Evolutionary conservation across 2,797 vertebrate genomes (phyloP), one percentile per base, ranked within the genome.

Genomic region (Myotis findleyi): DNA sequence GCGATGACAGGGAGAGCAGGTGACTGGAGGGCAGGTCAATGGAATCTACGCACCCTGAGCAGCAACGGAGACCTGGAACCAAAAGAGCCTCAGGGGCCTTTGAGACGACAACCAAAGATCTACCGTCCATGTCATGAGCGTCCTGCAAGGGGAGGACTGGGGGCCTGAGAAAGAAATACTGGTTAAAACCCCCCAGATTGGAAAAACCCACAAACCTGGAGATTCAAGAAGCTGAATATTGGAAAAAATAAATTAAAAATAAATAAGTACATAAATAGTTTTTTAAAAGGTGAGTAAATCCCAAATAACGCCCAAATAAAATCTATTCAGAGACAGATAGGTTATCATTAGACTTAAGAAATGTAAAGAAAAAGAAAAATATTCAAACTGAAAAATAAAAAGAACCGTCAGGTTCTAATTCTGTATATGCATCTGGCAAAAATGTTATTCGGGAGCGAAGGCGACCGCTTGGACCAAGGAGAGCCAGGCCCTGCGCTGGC

Each of bases 71-170:
- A 69, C 16, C 57, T 41, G 33, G 33, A 57, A 27, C 38, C 36
- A 14, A 17, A 14, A 73, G 9, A 27, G 14, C 7, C 51, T 91
- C 18, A 2, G 57, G 30, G 33, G 7, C 57, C 41, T 57, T 2
- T 17, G 44, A 90, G 25, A 1, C 23, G 8, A 1, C 38, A 33
- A 59, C 4, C 14, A 4, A 44, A 79, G 44, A 18, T 18, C n/a
- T 27, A 8, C 27, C 36, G 5, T 59, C 59, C 3, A 13, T 5
- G 6, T 49, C 10, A 0, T 0, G 16, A 27, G 36, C 36, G 16
- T 10, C 8, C 27, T 7, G 23, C 76, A 20, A 23, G 27, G 20
- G 30, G 33, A n/a, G 69, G 23, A 64, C 6, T 11, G 33, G 12
- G 36, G 18, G 10, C 17, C 77, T 16, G 14, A 55, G 59, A 68